These are phyloP conservation scores for Diaprepes abbreviatus DNA, from an alignment of 2,888 invertebrate species.

Conservation along the genomic window DNA sequence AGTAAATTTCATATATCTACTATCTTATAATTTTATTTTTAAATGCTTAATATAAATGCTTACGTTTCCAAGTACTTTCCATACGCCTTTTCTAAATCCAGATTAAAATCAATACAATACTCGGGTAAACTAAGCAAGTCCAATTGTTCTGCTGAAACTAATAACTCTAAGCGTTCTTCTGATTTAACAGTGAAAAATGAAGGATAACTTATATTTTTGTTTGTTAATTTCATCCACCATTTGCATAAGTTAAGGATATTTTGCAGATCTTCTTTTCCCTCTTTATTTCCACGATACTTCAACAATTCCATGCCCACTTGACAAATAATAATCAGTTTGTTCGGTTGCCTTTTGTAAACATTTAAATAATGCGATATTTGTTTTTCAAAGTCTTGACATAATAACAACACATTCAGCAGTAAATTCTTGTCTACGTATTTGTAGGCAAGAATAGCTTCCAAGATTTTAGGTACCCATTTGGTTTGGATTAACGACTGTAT, in stretches of 20 bases:
- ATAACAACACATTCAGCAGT: slow-evolving; percentile 62
- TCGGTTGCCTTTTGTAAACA: slow-evolving; percentile 56
- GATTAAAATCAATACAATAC: slow-evolving; percentile 67
- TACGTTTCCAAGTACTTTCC: slow-evolving; percentile 52
- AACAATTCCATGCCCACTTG: slow-evolving; percentile 54
- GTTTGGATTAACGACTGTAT: slow-evolving; percentile 7
- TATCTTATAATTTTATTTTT: too few relatives aligned
- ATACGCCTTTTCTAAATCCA: slow-evolving; percentile 59
- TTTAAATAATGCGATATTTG: slow-evolving; percentile 53
- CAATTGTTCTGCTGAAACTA: slow-evolving; percentile 54
- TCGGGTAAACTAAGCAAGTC: slow-evolving; percentile 62
- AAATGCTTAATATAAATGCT: slow-evolving; percentile 12
- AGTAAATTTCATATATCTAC: too few relatives aligned
- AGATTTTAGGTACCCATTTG: slow-evolving; percentile 18
- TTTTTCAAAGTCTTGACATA: slow-evolving; percentile 29
- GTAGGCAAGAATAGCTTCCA: slow-evolving; percentile 63
- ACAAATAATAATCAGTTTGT: slow-evolving; percentile 56
- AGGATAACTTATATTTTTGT: slow-evolving; percentile 53
- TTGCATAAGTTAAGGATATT: slow-evolving; percentile 53
- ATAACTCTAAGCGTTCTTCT: slow-evolving; percentile 52
- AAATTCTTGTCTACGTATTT: slow-evolving; percentile 63
- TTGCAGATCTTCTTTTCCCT: slow-evolving; percentile 44
- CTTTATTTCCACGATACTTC: slow-evolving; percentile 48
- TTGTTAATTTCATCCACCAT: slow-evolving; percentile 59
- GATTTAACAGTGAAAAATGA: slow-evolving; percentile 55